Conservation (phyloP, 2,888 invertebrate species). For the Apodemia hepburni region DNA sequence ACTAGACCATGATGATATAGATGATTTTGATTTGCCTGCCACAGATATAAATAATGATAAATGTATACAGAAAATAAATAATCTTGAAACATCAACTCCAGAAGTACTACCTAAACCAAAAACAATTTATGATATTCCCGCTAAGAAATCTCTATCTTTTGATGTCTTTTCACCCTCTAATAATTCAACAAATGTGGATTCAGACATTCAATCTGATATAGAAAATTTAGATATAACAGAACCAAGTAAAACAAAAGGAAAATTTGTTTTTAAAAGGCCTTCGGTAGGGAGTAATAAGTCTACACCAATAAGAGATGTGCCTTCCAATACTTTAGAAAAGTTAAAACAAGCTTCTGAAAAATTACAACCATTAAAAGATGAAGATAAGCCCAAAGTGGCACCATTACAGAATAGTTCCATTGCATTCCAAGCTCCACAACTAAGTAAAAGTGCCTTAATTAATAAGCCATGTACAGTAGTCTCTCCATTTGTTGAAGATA, state of each 20-base stretch:
- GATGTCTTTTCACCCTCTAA: constrained; percentile 49
- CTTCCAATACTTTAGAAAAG: constrained; percentile 59
- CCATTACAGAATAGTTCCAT: constrained; percentile 59
- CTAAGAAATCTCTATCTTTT: constrained; percentile 51
- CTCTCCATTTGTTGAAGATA: constrained; percentile 42
- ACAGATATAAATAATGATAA: constrained; percentile 23
- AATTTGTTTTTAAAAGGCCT: constrained; percentile 68
- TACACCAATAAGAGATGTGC: constrained; percentile 45
- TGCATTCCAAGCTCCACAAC: constrained; percentile 59
- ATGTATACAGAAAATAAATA: constrained; percentile 23
- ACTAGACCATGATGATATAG: constrained; percentile 39
- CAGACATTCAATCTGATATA: constrained; percentile 41
- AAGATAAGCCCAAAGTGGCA: constrained; percentile 42
- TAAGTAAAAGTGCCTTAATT: constrained; percentile 47
- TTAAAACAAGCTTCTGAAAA: constrained; percentile 54
- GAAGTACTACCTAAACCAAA: constrained; percentile 43
- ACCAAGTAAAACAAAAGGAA: constrained; percentile 53
- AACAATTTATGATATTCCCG: constrained; percentile 45
- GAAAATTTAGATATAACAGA: constrained; percentile 40
- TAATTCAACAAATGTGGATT: constrained; percentile 38
- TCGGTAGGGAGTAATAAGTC: constrained; percentile 46
- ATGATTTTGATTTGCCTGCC: constrained; percentile 46
- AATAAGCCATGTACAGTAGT: constrained; percentile 46
- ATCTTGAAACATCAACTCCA: constrained; percentile 50
- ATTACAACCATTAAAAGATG: constrained; percentile 50